phyloP scores from a whole-genome alignment of 2,888 invertebrate genomes.

The Coelinius sp. region DNA sequence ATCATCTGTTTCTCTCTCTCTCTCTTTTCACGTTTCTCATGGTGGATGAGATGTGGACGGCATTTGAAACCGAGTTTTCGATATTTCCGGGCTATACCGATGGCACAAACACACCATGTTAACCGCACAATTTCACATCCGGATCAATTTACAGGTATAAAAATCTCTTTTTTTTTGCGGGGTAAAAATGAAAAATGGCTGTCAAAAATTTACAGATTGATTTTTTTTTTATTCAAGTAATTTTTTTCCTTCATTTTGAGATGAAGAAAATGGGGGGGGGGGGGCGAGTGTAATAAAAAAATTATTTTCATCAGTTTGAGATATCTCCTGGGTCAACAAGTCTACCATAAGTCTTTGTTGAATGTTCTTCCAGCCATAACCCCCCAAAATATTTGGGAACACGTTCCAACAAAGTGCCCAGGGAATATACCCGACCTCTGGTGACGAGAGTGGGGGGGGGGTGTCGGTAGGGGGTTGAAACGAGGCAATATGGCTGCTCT shows the following conservation, averaged over 20 bases:
- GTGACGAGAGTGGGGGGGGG: neutral
- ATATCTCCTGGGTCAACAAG: slow-evolving; percentile 47
- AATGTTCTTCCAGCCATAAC: slow-evolving; percentile 32
- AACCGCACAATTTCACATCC: slow-evolving; percentile 19
- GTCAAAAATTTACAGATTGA: neutral
- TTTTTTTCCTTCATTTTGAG: neutral
- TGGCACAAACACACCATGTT: slow-evolving; percentile 7
- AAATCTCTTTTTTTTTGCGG: neutral
- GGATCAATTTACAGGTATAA: slow-evolving; percentile 5
- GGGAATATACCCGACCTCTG: slow-evolving; percentile 24
- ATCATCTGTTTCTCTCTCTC: neutral
- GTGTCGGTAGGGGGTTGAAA: neutral
- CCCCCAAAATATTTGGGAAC: slow-evolving; percentile 40
- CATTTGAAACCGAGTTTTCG: slow-evolving; percentile 40
- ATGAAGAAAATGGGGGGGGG: neutral
- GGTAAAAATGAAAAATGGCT: neutral
- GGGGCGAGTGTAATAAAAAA: slow-evolving; percentile 31
- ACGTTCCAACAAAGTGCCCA: slow-evolving; percentile 38
- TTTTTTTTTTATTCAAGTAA: neutral
- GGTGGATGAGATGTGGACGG: neutral
- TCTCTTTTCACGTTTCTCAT: neutral
- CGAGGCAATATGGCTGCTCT: slow-evolving; percentile 6
- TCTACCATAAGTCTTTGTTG: slow-evolving; percentile 42
- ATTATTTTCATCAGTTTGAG: slow-evolving; percentile 47
- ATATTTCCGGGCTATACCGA: slow-evolving; percentile 38